phyloP scores from a whole-genome alignment of 1,140 invertebrate genomes.

The Campoletis sonorensis region DNA sequence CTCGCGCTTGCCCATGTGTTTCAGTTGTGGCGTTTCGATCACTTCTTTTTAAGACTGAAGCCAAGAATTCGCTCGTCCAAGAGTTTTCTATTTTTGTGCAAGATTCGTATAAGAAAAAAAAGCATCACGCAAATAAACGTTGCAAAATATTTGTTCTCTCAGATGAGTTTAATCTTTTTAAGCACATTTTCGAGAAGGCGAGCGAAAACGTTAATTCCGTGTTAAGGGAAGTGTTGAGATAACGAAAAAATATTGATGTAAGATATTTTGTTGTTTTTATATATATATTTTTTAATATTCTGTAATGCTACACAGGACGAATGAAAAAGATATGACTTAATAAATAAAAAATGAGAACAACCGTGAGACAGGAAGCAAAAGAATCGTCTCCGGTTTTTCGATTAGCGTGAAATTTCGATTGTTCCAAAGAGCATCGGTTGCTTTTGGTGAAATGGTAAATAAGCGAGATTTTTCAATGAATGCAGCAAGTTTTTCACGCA shows the following conservation, averaged over 20 bases:
- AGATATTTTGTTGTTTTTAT: no score
- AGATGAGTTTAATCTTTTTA: no score
- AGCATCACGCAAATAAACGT: no score
- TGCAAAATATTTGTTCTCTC: no score
- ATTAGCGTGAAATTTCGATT: conserved; percentile 64
- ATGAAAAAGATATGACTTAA: conserved; percentile 3
- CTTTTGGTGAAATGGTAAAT: conserved; percentile 27
- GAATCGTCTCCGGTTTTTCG: conserved; percentile 33
- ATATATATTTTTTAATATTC: no score
- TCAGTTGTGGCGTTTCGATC: conserved; percentile 38
- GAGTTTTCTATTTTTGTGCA: neutral
- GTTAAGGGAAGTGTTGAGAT: no score
- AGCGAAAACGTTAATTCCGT: no score
- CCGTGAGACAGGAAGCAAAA: conserved; percentile 22
- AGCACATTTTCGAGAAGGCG: no score
- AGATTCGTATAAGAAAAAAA: no score
- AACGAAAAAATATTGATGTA: no score
- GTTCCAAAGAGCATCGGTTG: conserved; percentile 50
- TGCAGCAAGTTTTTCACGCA: conserved; percentile 9
- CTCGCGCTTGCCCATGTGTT: conserved; percentile 46
- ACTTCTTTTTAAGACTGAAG: neutral
- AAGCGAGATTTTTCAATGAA: neutral
- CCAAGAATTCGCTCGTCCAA: neutral
- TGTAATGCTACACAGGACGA: no score
- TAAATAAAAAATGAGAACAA: conserved; percentile 26